Percentiles rank a stretch among this genome's conserved stretches.
Conservation (phyloP, 2,113 vertebrate species). For the Micronycteris hirsuta region DNA sequence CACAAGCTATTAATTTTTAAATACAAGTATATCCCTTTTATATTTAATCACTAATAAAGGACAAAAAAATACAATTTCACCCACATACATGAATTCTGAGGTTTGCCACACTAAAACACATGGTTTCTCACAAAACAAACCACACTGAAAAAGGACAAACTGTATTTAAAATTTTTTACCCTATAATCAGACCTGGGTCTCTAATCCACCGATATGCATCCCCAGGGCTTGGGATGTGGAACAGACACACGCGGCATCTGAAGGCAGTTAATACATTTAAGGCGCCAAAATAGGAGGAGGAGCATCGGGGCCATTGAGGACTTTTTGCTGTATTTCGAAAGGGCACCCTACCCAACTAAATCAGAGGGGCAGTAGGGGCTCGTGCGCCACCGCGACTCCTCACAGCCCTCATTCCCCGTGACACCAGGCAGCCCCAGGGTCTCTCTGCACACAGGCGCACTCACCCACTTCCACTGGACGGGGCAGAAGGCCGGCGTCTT, state of each 20-base stretch:
- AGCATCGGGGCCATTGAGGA: not conserved
- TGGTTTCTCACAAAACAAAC: not conserved
- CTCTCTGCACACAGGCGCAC: not conserved
- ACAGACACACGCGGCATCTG: not conserved
- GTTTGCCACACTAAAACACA: not conserved
- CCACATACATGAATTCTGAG: slow-evolving; percentile 21
- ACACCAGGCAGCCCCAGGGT: not conserved
- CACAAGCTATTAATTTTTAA: slow-evolving; percentile 65
- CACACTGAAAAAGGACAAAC: not conserved
- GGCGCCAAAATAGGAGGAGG: not conserved
- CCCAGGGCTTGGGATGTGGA: not conserved
- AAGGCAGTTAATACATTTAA: not conserved
- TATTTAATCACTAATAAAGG: slow-evolving; percentile 53
- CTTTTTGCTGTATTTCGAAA: not conserved
- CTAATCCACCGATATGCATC: not conserved
- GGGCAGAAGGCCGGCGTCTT: not conserved
- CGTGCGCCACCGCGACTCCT: not conserved
- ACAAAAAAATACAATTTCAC: slow-evolving; percentile 19
- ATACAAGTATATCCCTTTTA: slow-evolving; percentile 20
- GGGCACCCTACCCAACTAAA: not conserved
- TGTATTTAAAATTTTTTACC: not conserved
- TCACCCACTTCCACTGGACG: not conserved
- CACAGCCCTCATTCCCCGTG: not conserved
- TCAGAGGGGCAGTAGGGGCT: not conserved
- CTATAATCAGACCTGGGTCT: not conserved